Percentiles rank a stretch among this genome's conserved stretches.
phyloP scores from a whole-genome alignment of 2,113 vertebrate species.

The Spea bombifrons region DNA sequence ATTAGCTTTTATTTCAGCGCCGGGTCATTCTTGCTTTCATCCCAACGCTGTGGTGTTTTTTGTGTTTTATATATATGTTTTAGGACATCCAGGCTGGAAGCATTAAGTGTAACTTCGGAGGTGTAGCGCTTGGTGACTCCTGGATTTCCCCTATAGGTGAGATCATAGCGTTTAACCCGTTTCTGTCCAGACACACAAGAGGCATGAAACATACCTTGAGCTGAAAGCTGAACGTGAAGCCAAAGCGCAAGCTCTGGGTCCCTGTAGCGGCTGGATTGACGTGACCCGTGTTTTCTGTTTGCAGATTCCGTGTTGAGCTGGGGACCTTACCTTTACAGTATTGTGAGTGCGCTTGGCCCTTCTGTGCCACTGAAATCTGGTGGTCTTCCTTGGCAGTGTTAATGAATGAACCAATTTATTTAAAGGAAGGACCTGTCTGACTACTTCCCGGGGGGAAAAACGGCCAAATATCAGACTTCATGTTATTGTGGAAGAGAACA shows the following conservation, averaged over 20 bases:
- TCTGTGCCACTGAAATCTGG: too few species aligned
- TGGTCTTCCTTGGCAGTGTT: too few species aligned
- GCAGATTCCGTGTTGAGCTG: conserved; percentile 93
- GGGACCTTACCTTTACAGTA: conserved; percentile 92
- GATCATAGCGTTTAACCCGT: conserved; percentile 44
- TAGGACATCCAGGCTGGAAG: conserved; percentile 74
- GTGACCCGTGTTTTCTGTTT: conserved; percentile 46
- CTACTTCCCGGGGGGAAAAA: too few species aligned
- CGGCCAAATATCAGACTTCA: too few species aligned
- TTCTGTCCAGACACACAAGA: neutral
- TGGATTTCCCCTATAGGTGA: conserved; percentile 95
- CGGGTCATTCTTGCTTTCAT: too few species aligned
- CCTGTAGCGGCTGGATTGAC: neutral
- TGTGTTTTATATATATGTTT: neutral
- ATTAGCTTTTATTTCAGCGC: too few species aligned
- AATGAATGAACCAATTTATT: too few species aligned
- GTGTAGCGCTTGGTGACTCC: conserved; percentile 88
- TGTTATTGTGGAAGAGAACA: too few species aligned
- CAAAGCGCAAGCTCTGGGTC: neutral
- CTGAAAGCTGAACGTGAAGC: neutral
- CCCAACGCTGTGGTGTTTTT: too few species aligned
- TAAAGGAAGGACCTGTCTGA: too few species aligned
- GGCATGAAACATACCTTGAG: neutral
- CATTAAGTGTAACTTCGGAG: conserved; percentile 85
- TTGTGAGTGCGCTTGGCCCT: conserved; percentile 70